A percentile compares a stretch with the other conserved stretches of the same genome.
Conservation (phyloP, 2,888 invertebrate species). For the Drosophila dives region DNA sequence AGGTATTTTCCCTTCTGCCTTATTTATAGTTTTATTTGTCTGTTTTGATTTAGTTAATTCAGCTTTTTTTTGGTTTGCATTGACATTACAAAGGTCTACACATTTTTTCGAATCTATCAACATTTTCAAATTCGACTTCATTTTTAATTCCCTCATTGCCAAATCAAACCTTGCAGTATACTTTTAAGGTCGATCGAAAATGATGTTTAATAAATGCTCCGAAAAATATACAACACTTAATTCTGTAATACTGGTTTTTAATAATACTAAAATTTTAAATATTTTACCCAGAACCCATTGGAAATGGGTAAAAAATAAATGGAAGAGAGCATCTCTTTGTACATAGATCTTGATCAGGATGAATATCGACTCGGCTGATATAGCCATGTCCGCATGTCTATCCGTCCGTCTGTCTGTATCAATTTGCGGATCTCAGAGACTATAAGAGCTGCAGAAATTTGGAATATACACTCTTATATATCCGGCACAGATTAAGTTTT, state of each 20-base stretch:
- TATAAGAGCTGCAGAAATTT: too few relatives aligned
- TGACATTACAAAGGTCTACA: background rate
- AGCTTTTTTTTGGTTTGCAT: background rate
- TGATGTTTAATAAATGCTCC: background rate
- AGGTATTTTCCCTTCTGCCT: background rate
- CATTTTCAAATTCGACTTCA: background rate
- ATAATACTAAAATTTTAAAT: background rate
- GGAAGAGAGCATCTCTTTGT: too few relatives aligned
- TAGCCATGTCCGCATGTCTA: too few relatives aligned
- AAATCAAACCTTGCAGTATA: background rate
- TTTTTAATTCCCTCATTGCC: background rate
- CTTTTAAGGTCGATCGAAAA: background rate
- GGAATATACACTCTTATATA: too few relatives aligned
- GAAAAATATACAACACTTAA: constrained; percentile 22
- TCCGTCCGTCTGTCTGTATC: too few relatives aligned
- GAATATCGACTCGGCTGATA: too few relatives aligned
- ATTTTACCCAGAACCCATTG: too few relatives aligned
- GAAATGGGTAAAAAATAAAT: too few relatives aligned
- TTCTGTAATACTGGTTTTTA: background rate
- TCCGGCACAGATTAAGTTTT: too few relatives aligned
- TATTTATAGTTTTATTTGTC: background rate
- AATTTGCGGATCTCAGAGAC: too few relatives aligned
- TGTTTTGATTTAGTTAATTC: background rate
- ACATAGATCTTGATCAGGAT: too few relatives aligned
- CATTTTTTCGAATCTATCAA: background rate